These are phyloP conservation scores for Halocynthia roretzi DNA, from an alignment of 23 tunicate genomes.

Conservation along the genomic window DNA sequence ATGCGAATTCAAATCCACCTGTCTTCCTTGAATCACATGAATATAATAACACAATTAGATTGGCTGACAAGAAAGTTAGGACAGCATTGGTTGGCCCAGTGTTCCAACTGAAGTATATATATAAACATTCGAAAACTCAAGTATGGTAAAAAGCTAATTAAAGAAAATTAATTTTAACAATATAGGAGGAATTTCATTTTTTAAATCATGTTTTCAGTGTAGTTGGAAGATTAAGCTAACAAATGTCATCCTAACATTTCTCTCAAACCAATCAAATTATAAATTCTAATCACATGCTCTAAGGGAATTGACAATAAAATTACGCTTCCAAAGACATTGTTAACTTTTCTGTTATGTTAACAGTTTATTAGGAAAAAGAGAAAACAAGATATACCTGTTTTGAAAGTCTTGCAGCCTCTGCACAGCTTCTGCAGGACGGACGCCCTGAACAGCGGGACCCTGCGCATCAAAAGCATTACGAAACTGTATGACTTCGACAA, in stretches of 20 bases:
- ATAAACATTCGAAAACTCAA: no score
- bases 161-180: no score
- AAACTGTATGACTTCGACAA: conserved; percentile 81
- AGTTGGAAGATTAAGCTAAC: neutral
- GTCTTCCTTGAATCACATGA: no score
- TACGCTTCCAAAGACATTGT: neutral
- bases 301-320: neutral
- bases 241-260: neutral
- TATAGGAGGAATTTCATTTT: no score
- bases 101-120: no score
- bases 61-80: no score
- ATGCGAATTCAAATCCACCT: no score
- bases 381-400: conserved; percentile 31
- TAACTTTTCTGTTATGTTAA: neutral
- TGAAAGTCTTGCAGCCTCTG: conserved; percentile 81
- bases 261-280: neutral
- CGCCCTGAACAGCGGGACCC: conserved; percentile 89
- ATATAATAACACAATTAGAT: no score
- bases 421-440: conserved; percentile 79
- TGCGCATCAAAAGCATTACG: conserved; percentile 89
- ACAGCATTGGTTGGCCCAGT: no score
- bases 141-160: no score
- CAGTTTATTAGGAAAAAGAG: neutral
- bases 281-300: neutral
- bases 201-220: no score